Conservation (phyloP, 2,888 invertebrate species). For the Diadromus collaris region DNA sequence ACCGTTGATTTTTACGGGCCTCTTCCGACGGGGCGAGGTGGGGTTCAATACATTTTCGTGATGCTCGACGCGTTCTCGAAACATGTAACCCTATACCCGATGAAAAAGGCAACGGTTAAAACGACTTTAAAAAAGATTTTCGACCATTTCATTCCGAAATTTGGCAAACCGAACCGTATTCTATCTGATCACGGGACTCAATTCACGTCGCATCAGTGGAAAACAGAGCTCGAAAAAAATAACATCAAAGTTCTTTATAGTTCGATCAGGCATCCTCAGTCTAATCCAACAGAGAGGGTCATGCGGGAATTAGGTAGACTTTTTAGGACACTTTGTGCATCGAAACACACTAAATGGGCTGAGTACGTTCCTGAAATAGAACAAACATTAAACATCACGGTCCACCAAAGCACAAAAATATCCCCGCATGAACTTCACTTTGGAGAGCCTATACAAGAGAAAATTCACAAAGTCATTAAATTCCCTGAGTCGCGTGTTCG, state of each 20-base stretch:
- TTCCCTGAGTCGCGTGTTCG: no score
- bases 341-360: slow-evolving; percentile 57
- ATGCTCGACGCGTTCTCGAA: no score
- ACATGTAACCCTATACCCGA: slow-evolving; percentile 48
- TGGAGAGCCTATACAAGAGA: neutral
- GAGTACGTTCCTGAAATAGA: slow-evolving; percentile 50
- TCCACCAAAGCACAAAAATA: no score
- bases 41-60: slow-evolving; percentile 56
- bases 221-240: slow-evolving; percentile 10
- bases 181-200: slow-evolving; percentile 53
- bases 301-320: slow-evolving; percentile 60
- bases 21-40: slow-evolving; percentile 41
- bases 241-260: slow-evolving; percentile 41
- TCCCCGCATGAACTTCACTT: slow-evolving; percentile 49
- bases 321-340: slow-evolving; percentile 57
- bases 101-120: slow-evolving; percentile 42
- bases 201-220: slow-evolving; percentile 50
- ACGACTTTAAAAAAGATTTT: slow-evolving; percentile 42
- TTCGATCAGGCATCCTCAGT: slow-evolving; percentile 58
- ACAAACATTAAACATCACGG: slow-evolving; percentile 50
- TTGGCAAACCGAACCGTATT: slow-evolving; percentile 44
- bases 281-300: slow-evolving; percentile 55
- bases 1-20: slow-evolving; percentile 60
- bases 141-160: slow-evolving; percentile 31
- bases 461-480: slow-evolving; percentile 16